These are phyloP conservation scores for Epinephelus moara DNA, from an alignment of 2,113 vertebrate genomes.

Conservation along the genomic window DNA sequence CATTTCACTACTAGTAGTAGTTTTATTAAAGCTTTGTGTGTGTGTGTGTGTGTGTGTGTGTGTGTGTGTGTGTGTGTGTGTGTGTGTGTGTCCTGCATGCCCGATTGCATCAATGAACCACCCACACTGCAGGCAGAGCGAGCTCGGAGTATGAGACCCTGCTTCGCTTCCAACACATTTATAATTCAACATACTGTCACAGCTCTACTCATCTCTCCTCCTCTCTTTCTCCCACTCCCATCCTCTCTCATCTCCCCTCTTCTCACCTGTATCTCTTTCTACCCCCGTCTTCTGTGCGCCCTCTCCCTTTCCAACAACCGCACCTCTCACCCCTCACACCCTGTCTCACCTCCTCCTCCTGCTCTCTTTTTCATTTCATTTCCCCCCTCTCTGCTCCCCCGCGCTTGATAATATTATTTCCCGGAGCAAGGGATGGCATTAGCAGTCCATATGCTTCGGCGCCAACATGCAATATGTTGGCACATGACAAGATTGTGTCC, in stretches of 20 bases:
- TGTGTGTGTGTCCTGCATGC: slow-evolving; percentile 55
- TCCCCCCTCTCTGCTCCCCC: not conserved
- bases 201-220: slow-evolving; percentile 33
- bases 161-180: slow-evolving; percentile 73
- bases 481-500: slow-evolving; percentile 68
- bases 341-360: slow-evolving; percentile 10
- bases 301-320: slow-evolving; percentile 19
- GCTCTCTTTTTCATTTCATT: slow-evolving; percentile 22
- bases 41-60: slow-evolving; percentile 34
- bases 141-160: slow-evolving; percentile 54
- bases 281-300: not conserved
- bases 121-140: slow-evolving; percentile 66
- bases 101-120: slow-evolving; percentile 69
- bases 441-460: slow-evolving; percentile 60
- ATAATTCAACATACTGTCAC: slow-evolving; percentile 79
- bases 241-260: slow-evolving; percentile 36
- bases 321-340: slow-evolving; percentile 7
- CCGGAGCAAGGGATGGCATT: slow-evolving; percentile 56
- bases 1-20: slow-evolving; percentile 26
- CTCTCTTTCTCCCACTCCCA: slow-evolving; percentile 18
- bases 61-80: not conserved
- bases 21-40: slow-evolving; percentile 40
- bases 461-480: slow-evolving; percentile 63
- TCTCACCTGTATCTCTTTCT: slow-evolving; percentile 55
- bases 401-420: slow-evolving; percentile 56